These are phyloP conservation scores for Phengaris alcon DNA, from an alignment of 2,888 invertebrate species.

Conservation along the genomic window DNA sequence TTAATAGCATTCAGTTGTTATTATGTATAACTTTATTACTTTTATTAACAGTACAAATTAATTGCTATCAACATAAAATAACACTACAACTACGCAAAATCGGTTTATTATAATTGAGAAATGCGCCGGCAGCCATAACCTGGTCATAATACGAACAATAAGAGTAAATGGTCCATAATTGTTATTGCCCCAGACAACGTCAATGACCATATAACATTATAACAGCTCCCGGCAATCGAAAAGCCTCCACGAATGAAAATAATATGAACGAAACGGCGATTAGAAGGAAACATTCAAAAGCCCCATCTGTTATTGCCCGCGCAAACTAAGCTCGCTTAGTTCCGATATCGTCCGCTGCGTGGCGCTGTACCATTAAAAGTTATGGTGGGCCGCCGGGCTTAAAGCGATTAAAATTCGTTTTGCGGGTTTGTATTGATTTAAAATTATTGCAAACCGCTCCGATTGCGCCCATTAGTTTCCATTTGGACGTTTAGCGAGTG, in stretches of 20 bases:
- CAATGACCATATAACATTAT: constrained; percentile 43
- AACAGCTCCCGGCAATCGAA: constrained; percentile 42
- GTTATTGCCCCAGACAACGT: constrained; percentile 50
- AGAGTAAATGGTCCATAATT: constrained; percentile 50
- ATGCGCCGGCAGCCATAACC: constrained; percentile 46
- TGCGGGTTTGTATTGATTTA: constrained; percentile 41
- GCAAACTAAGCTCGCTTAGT: constrained; percentile 53
- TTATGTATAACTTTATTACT: not conserved
- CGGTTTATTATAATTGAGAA: constrained; percentile 54
- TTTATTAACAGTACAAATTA: constrained; percentile 21
- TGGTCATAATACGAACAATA: constrained; percentile 56
- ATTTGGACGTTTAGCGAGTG: constrained; percentile 30
- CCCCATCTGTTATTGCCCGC: constrained; percentile 58
- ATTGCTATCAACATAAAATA: constrained; percentile 40
- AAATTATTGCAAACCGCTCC: constrained; percentile 37
- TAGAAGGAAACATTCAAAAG: constrained; percentile 53
- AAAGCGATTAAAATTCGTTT: constrained; percentile 40
- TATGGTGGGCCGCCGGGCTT: constrained; percentile 36
- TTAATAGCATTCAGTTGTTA: not conserved
- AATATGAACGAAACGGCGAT: constrained; percentile 52
- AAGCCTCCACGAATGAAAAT: constrained; percentile 59
- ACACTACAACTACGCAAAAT: constrained; percentile 42
- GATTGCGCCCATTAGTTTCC: constrained; percentile 28
- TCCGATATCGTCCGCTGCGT: constrained; percentile 48
- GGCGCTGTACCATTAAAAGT: constrained; percentile 50